Percentiles rank a stretch among this genome's conserved stretches.
Evolutionary conservation across 2,797 vertebrate species (phyloP).

Genomic region (Sciaenops ocellatus): DNA sequence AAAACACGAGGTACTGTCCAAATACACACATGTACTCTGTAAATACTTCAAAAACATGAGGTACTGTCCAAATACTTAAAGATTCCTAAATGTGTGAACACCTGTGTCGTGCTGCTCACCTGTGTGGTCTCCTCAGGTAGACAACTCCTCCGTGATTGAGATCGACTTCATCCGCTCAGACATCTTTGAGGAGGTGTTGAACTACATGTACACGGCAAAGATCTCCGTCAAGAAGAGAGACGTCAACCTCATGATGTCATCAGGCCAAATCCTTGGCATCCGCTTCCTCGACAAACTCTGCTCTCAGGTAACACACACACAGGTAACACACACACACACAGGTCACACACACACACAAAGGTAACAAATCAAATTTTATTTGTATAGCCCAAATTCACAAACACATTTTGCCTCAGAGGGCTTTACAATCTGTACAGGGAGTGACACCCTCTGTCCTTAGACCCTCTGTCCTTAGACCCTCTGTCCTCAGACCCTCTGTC

Average conservation of each 20-base stretch:
- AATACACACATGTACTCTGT: no score
- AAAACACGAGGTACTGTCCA: not conserved
- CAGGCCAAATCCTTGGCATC: constrained; percentile 96
- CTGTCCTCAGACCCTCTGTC: no score
- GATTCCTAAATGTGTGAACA: not conserved
- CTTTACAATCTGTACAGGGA: no score
- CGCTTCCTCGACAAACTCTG: constrained; percentile 97
- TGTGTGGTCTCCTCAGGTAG: constrained; percentile 77
- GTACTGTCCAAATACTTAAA: no score
- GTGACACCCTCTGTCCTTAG: no score
- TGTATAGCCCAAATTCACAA: no score
- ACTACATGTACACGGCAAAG: constrained; percentile 98
- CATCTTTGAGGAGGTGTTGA: constrained; percentile 97
- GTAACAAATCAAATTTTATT: no score
- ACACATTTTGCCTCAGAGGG: no score
- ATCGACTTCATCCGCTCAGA: constrained; percentile 98
- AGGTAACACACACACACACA: not conserved
- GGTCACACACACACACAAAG: constrained; percentile 30
- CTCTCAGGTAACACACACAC: constrained; percentile 81
- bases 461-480: no score
- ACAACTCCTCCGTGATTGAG: constrained; percentile 98
- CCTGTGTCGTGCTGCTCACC: not conserved
- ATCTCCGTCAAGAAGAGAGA: constrained; percentile 97
- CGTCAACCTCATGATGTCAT: constrained; percentile 99
- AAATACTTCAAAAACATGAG: no score